Evolutionary conservation across 1,140 invertebrate species (phyloP).

Genomic region (Anagrus nilaparvatae): DNA sequence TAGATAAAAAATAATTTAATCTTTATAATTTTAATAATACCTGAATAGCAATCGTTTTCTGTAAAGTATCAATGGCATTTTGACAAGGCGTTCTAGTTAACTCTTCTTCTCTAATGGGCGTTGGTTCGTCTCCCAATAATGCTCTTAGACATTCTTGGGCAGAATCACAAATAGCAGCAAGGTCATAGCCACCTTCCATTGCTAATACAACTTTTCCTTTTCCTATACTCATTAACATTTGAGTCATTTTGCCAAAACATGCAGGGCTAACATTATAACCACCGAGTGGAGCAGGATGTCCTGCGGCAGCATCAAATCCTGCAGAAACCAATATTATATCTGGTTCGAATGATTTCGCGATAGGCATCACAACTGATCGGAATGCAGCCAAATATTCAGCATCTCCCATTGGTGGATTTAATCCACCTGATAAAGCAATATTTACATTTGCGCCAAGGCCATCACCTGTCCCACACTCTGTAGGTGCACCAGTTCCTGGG

Average conservation of each 20-base stretch:
- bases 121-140: slow-evolving; percentile 73
- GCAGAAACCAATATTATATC: slow-evolving; percentile 94
- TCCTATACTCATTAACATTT: slow-evolving; percentile 82
- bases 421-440: slow-evolving; percentile 86
- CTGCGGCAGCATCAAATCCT: slow-evolving; percentile 93
- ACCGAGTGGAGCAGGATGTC: slow-evolving; percentile 87
- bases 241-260: slow-evolving; percentile 95
- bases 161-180: slow-evolving; percentile 92
- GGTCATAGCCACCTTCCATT: slow-evolving; percentile 93
- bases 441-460: slow-evolving; percentile 97
- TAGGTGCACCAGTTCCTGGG: slow-evolving; percentile 88
- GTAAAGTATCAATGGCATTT: slow-evolving; percentile 77
- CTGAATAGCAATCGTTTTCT: slow-evolving; percentile 81
- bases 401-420: slow-evolving; percentile 89
- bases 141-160: slow-evolving; percentile 93
- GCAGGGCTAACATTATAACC: slow-evolving; percentile 88
- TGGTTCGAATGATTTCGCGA: slow-evolving; percentile 85
- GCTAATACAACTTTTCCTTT: slow-evolving; percentile 79
- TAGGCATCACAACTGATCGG: slow-evolving; percentile 83
- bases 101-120: slow-evolving; percentile 68
- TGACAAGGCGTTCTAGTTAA: slow-evolving; percentile 66
- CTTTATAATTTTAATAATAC: slow-evolving; percentile 34
- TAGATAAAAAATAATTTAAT: neutral
- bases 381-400: slow-evolving; percentile 98
- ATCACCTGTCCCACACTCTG: slow-evolving; percentile 81